Percentiles rank a stretch among this genome's conserved stretches.
phyloP scores from a whole-genome alignment of 2,113 vertebrate species.

The Cichladusa arquata region DNA sequence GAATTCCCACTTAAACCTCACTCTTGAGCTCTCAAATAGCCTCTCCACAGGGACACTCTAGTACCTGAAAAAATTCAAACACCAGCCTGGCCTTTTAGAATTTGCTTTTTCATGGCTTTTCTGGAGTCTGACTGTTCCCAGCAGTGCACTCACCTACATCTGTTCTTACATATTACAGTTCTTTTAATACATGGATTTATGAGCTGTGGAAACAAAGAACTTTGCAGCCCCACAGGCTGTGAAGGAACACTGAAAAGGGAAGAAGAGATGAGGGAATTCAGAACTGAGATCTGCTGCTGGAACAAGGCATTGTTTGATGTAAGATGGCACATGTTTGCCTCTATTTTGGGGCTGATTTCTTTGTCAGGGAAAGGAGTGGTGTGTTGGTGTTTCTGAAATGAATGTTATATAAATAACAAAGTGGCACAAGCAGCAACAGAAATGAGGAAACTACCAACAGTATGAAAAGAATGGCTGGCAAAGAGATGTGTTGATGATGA shows the following conservation, averaged over 20 bases:
- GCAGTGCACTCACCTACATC: slow-evolving; percentile 1
- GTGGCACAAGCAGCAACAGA: slow-evolving; percentile 26
- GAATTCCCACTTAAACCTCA: neutral
- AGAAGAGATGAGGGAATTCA: neutral
- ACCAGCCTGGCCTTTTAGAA: neutral
- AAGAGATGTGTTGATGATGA: neutral
- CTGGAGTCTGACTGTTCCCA: neutral
- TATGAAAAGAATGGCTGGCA: neutral
- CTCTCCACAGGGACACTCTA: neutral
- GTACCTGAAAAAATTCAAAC: neutral
- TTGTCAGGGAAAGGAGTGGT: neutral
- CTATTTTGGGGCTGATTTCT: neutral
- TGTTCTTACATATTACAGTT: neutral
- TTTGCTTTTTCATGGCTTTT: neutral
- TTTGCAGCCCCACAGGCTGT: neutral
- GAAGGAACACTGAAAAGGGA: neutral
- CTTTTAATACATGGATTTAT: neutral
- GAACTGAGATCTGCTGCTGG: neutral
- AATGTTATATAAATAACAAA: neutral
- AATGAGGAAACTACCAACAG: slow-evolving; percentile 31
- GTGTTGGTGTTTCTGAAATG: neutral
- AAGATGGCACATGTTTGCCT: neutral
- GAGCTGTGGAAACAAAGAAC: neutral
- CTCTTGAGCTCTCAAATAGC: neutral
- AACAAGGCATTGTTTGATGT: neutral